Evolutionary conservation across 2,113 vertebrate species (phyloP).

Genomic region (Labrus mixtus): DNA sequence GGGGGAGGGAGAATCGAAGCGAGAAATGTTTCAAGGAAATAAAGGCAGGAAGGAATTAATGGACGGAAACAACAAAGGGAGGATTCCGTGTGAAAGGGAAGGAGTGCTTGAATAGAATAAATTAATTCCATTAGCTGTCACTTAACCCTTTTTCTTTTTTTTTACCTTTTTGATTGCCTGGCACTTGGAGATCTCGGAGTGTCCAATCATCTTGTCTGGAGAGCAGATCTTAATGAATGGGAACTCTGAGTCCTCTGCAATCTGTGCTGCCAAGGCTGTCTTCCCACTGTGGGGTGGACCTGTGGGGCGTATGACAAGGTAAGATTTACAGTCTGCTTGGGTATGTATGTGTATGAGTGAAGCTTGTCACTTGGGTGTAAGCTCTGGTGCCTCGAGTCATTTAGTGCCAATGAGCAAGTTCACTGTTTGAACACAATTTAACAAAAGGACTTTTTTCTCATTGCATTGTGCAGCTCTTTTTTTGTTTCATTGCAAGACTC

Average conservation of each 20-base stretch:
- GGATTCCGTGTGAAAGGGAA: neutral
- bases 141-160: neutral
- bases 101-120: neutral
- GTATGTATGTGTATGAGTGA: neutral
- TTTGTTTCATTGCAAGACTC: no score
- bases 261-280: slow-evolving; percentile 95
- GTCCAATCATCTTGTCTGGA: slow-evolving; percentile 98
- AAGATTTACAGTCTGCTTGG: slow-evolving; percentile 1
- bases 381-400: no score
- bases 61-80: neutral
- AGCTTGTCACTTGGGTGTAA: neutral
- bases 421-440: no score
- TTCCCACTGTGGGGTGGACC: slow-evolving; percentile 97
- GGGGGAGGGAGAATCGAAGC: neutral
- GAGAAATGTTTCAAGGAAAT: neutral
- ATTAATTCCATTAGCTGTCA: neutral
- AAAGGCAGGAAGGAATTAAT: neutral
- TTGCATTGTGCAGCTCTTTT: no score
- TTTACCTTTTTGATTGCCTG: slow-evolving; percentile 98
- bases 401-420: no score
- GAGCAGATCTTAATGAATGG: slow-evolving; percentile 99
- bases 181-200: slow-evolving; percentile 97
- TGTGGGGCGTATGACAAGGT: slow-evolving; percentile 55
- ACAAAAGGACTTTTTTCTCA: no score
- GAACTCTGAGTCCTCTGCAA: slow-evolving; percentile 96